Evolutionary conservation across 2,888 invertebrate species (phyloP), one percentile per base, ranked within the genome.

Genomic region (Pammene fasciana): DNA sequence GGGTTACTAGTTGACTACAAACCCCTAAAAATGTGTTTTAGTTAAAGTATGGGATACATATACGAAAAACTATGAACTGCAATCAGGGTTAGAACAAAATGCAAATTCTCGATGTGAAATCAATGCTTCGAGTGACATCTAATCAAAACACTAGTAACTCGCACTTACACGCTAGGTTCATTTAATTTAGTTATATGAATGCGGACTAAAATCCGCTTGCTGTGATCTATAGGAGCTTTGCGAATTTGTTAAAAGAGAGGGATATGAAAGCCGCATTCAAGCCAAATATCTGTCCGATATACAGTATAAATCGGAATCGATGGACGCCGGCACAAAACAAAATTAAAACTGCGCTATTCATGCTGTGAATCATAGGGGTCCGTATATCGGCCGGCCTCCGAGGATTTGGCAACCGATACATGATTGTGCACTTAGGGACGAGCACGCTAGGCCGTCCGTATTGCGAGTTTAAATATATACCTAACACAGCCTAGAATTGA

Each of bases 321-420:
- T 77, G 78, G 79, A 77, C 79, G 78, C 77, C 77, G 79, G 76
- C 75, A 80, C 82, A 84, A 87, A 90, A 88, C 83, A 85, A 89
- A 89, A 89, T 89, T 88, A 86, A 89, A 88, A 87, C 81, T 81
- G 78, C 78, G 79, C 78, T 78, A 75, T 76, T 76, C 81, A 83
- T 83, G 82, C 82, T 84, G 81, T 86, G 88, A 86, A 88, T 89
- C 88, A 88, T 85, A 82, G 82, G 81, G 76, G 72, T 75, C 74
- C 72, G 74, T 79, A 79, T 82, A 76, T 16, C 70, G 78, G 71
- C 77, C 81, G 78, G 83, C 84, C 88, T 88, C 85, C 68, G 83
- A 85, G 90, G 88, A 86, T 90, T 91, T 90, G 89, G 90, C 88
- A 89, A 88, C 87, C 88, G 83, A 86, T 88, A 91, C 91, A 91